Evolutionary conservation across 2,797 vertebrate species (phyloP).

Genomic region (Aplochiton taeniatus): DNA sequence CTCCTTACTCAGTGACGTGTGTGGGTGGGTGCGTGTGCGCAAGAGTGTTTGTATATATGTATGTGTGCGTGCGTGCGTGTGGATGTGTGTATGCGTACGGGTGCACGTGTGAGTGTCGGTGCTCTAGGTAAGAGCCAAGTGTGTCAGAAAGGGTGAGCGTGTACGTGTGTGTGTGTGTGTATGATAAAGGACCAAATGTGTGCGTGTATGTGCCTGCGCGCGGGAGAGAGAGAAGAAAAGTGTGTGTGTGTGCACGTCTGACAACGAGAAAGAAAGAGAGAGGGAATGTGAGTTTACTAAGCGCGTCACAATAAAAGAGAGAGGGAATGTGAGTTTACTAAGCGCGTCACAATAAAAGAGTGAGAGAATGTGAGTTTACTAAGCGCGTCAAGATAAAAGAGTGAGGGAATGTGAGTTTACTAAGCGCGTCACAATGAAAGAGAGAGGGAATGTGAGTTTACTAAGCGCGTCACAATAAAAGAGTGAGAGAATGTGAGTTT

Average conservation of each 20-base stretch:
- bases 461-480: too few species aligned
- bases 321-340: background rate
- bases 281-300: too few species aligned
- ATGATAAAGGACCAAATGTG: background rate
- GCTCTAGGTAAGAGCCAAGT: too few species aligned
- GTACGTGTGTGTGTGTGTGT: background rate
- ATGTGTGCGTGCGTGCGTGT: background rate
- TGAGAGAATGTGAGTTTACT: background rate
- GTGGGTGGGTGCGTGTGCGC: slow-evolving; percentile 7
- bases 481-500: background rate
- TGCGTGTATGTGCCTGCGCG: slow-evolving; percentile 7
- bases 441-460: background rate
- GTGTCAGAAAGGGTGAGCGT: background rate
- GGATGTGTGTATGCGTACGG: background rate
- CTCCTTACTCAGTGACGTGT: background rate
- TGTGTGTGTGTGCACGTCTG: too few species aligned
- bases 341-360: too few species aligned
- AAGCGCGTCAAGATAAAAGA: too few species aligned
- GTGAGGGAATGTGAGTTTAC: background rate
- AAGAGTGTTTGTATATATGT: slow-evolving; percentile 7
- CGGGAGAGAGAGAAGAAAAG: slow-evolving; percentile 15
- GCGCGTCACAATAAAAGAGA: too few species aligned
- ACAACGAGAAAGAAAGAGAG: too few species aligned
- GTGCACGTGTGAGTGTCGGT: background rate
- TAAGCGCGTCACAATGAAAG: too few species aligned